A percentile compares a stretch with the other conserved stretches of the same genome.
These are phyloP conservation scores for Zaprionus ghesquierei DNA, from an alignment of 1,140 invertebrate genomes.

Conservation along the genomic window DNA sequence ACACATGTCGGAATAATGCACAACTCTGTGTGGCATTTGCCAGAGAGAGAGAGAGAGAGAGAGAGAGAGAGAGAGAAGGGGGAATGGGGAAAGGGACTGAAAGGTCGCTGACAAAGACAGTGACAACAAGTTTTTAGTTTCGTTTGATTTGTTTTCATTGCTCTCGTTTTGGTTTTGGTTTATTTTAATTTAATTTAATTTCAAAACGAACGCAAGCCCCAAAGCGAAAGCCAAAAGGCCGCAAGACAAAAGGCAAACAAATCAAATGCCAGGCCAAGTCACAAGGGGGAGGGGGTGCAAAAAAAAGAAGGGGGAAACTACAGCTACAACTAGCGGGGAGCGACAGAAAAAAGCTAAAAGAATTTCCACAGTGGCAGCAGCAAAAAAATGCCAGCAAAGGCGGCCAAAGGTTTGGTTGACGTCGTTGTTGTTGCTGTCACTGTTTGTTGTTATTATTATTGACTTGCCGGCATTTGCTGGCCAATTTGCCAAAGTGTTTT, in stretches of 20 bases:
- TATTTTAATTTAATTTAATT: slow-evolving; percentile 74
- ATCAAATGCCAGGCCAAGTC: slow-evolving; percentile 50
- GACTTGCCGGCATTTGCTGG: slow-evolving; percentile 55
- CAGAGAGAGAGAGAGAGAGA: not conserved
- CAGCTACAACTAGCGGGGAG: slow-evolving; percentile 29
- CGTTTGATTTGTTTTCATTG: slow-evolving; percentile 37
- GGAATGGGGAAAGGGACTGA: not conserved
- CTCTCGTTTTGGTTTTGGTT: slow-evolving; percentile 37
- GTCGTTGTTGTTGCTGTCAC: not conserved
- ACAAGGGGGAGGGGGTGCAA: not conserved
- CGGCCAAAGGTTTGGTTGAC: slow-evolving; percentile 8
- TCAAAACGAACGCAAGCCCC: slow-evolving; percentile 18
- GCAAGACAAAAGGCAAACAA: slow-evolving; percentile 44
- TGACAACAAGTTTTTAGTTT: slow-evolving; percentile 39
- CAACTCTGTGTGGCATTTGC: not conserved
- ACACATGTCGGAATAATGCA: not conserved
- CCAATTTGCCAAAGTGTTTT: slow-evolving; percentile 78
- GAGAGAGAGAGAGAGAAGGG: not conserved
- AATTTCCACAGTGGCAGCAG: not conserved
- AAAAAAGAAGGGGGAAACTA: slow-evolving; percentile 10
- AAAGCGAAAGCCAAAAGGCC: slow-evolving; percentile 8
- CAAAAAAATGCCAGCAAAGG: slow-evolving; percentile 1
- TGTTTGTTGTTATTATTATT: slow-evolving; percentile 37
- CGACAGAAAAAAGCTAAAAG: slow-evolving; percentile 13
- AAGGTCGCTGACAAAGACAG: slow-evolving; percentile 14